Percentiles rank a stretch among this genome's conserved stretches.
phyloP scores from a whole-genome alignment of 2,797 vertebrate species.

The Balearica regulorum region DNA sequence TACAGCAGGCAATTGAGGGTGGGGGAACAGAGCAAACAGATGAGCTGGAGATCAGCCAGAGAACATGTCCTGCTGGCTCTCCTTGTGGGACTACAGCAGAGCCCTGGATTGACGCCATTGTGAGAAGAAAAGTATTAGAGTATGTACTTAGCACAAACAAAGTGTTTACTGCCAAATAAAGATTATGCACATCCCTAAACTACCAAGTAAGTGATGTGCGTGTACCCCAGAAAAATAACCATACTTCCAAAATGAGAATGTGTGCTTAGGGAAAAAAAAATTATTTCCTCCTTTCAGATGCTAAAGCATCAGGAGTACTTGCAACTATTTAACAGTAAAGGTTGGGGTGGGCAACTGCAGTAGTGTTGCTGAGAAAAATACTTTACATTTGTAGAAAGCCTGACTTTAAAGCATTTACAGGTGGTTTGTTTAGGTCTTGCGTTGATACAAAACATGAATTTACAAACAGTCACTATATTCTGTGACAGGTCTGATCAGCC shows the following conservation, averaged over 20 bases:
- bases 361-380: background rate
- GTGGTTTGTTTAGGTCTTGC: background rate
- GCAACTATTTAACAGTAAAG: background rate
- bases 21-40: background rate
- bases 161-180: background rate
- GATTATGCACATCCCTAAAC: background rate
- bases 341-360: background rate
- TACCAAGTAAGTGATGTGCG: accelerated
- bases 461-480: background rate
- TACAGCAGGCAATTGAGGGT: background rate
- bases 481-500: background rate
- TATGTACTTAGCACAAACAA: background rate
- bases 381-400: background rate
- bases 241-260: background rate
- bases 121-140: background rate
- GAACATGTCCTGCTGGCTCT: background rate
- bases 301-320: background rate
- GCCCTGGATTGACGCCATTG: background rate
- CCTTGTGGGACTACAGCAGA: constrained; percentile 2
- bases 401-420: background rate
- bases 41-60: constrained; percentile 36
- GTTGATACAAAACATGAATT: background rate
- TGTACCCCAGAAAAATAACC: background rate
- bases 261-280: background rate
- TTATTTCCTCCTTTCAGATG: background rate